phyloP scores from a whole-genome alignment of 1,140 invertebrate genomes.

The Lasioglossum albipes region DNA sequence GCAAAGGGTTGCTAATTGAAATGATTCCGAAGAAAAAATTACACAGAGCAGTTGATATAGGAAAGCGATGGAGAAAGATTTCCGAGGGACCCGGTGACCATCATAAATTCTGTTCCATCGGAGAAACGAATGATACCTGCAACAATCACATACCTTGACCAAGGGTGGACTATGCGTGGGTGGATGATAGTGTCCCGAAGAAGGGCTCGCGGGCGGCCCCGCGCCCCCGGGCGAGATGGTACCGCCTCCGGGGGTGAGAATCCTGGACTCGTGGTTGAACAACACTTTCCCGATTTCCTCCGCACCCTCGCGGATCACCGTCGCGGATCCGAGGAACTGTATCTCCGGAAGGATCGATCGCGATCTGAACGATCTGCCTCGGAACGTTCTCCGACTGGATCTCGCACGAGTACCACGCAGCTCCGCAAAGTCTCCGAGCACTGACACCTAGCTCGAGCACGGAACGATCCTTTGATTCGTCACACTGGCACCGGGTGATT shows the following conservation, averaged over 20 bases:
- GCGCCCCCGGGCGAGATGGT: conserved; percentile 77
- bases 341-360: conserved; percentile 9
- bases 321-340: conserved; percentile 14
- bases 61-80: too few species aligned
- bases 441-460: conserved; percentile 1
- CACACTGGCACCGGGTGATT: conserved; percentile 1
- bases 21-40: too few species aligned
- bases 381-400: background rate
- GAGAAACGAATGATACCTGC: background rate
- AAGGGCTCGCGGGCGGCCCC: conserved; percentile 77
- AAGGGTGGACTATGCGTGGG: conserved; percentile 75
- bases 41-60: too few species aligned
- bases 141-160: conserved; percentile 73
- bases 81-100: too few species aligned
- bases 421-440: background rate
- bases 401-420: background rate
- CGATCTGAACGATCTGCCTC: background rate
- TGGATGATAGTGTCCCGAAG: conserved; percentile 73
- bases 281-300: conserved; percentile 76
- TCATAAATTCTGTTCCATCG: background rate
- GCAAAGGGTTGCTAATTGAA: too few species aligned
- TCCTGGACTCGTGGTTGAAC: conserved; percentile 79
- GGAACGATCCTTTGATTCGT: background rate
- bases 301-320: conserved; percentile 71
- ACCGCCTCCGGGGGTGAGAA: conserved; percentile 78